These are phyloP conservation scores for Ametastegia equiseti DNA, from an alignment of 2,888 invertebrate genomes.

Conservation along the genomic window DNA sequence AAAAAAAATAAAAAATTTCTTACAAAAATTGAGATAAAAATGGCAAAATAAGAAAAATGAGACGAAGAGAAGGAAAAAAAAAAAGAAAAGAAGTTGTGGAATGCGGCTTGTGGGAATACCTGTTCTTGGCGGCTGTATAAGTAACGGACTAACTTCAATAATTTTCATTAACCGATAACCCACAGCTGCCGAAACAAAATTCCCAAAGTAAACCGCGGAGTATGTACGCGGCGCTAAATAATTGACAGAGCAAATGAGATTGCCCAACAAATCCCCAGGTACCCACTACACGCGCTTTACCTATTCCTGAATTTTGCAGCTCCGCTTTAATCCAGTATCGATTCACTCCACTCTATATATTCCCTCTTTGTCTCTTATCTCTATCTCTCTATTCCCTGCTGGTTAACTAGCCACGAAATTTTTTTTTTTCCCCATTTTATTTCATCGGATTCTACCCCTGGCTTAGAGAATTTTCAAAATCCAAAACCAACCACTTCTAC, in stretches of 20 bases:
- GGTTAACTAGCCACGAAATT: slow-evolving; percentile 12
- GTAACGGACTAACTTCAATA: not conserved
- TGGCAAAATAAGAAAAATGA: too few relatives aligned
- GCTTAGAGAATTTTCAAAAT: not conserved
- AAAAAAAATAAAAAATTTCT: too few relatives aligned
- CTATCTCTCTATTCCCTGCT: not conserved
- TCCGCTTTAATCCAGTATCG: slow-evolving; percentile 22
- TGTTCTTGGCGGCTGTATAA: too few relatives aligned
- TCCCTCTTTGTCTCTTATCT: not conserved
- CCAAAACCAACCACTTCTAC: too few relatives aligned
- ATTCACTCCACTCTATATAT: not conserved
- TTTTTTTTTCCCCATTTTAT: not conserved
- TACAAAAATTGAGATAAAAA: too few relatives aligned
- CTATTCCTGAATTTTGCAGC: slow-evolving; percentile 14
- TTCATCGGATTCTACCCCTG: not conserved
- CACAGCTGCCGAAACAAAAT: not conserved
- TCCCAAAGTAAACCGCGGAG: slow-evolving; percentile 4
- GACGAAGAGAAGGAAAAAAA: too few relatives aligned
- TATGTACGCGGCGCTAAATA: not conserved
- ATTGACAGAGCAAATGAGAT: slow-evolving; percentile 30
- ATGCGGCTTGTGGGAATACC: not conserved
- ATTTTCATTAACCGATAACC: not conserved
- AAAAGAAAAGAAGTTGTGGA: too few relatives aligned
- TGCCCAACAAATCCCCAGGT: slow-evolving; percentile 14
- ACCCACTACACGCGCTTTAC: slow-evolving; percentile 16